phyloP scores from a whole-genome alignment of 2,888 invertebrate species.

The Ctena decussata region DNA sequence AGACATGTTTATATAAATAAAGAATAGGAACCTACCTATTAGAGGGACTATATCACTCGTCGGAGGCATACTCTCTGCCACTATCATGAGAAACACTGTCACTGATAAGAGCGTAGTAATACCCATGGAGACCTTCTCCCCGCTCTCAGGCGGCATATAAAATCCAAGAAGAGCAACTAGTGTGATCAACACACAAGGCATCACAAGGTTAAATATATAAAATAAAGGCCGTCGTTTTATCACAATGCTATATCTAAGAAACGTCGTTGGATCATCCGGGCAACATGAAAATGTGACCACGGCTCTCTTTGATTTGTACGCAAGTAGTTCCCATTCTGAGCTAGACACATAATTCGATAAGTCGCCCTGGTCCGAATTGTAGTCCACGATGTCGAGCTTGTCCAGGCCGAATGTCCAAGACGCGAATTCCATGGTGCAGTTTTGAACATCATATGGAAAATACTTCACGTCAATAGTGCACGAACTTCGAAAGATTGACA shows the following conservation, averaged over 20 bases:
- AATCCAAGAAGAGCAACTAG: slow-evolving; percentile 88
- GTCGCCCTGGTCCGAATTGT: slow-evolving; percentile 92
- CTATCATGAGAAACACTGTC: slow-evolving; percentile 89
- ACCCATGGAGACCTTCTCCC: slow-evolving; percentile 88
- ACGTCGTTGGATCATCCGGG: slow-evolving; percentile 87
- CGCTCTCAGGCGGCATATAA: slow-evolving; percentile 89
- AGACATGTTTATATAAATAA: too few species aligned
- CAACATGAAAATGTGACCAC: slow-evolving; percentile 88
- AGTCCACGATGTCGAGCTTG: slow-evolving; percentile 85
- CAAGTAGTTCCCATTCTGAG: slow-evolving; percentile 93
- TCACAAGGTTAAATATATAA: slow-evolving; percentile 88
- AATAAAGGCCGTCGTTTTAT: slow-evolving; percentile 88
- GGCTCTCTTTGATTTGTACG: slow-evolving; percentile 88
- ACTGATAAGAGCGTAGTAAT: slow-evolving; percentile 89
- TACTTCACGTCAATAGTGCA: slow-evolving; percentile 89
- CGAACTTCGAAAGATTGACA: slow-evolving; percentile 88
- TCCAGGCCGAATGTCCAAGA: slow-evolving; percentile 89
- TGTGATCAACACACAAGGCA: slow-evolving; percentile 89
- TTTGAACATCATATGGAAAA: slow-evolving; percentile 89
- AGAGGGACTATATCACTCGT: slow-evolving; percentile 89
- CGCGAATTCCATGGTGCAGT: slow-evolving; percentile 88
- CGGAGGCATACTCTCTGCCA: slow-evolving; percentile 89
- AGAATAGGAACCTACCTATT: slow-evolving; percentile 88
- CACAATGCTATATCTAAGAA: slow-evolving; percentile 88
- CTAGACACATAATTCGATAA: slow-evolving; percentile 96